Base-by-base conservation (phyloP, 64 coral and sea anemone species). In the Cladopsammia gracilis region DNA sequence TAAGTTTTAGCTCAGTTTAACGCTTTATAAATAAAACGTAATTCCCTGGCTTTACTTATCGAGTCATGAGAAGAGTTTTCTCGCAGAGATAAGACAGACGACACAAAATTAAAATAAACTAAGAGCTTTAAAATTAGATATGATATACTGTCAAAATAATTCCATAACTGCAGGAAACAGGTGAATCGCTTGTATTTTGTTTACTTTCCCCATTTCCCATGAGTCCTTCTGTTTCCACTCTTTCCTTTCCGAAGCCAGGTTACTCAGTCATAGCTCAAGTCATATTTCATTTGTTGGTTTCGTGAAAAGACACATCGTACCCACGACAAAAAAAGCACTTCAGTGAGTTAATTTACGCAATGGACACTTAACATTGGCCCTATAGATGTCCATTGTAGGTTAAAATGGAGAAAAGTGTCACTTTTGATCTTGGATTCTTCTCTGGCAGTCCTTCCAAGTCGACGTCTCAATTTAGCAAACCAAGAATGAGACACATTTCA, bases 401-500 rank as follows among this genome's bases (percentile, higher is more conserved):
- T 24, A 66, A 67, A 48, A 84, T 67, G 60, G 62, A 84, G 80
- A 84, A 23, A 84, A 84, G 8, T 24, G 16, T 59, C 4, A 47
- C 80, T 3, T 67, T 84, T 11, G 80, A 84, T 18, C 43, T 84
- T 18, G 80, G 80, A 48, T 66, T 84, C 4, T 24, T 66, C 7
- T 10, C 61, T 48, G 62, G 62, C 19, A 84, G 80, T 34, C 42
- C 62, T 2, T 64, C 46, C 1, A 84, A 84, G 61, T 68, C 78
- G 25, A 48, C 78, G 34, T 62, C 80, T 49, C 80, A 84, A 84
- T 26, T 68, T 13, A 98, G 82, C 87, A 96, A 93, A 89, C 92
- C 98, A 34, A 89, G 90, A 22, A 90, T 96, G 76, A 93, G 91
- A 47, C 98, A 99, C 75, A 96, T 99, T 16, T 99, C 98, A 4